Evolutionary conservation across 2,113 vertebrate species (phyloP), one percentile per base, ranked within the genome.

Genomic region (Myrmecobius fasciatus): DNA sequence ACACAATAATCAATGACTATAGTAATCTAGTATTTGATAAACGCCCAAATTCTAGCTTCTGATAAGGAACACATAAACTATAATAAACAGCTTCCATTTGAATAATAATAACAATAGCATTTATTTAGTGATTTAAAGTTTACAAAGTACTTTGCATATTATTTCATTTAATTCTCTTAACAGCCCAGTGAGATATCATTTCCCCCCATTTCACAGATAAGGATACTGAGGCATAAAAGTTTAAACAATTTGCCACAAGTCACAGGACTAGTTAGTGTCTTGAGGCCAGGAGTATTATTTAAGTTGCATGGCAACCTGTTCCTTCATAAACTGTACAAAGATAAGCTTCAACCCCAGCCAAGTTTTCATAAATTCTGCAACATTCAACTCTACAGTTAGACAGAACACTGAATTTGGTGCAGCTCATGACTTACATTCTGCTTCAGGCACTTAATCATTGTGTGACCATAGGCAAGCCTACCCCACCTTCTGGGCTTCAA

Each of bases 261-360:
- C 67, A 43, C n/a, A 83, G 17, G 24, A 0, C 20, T 83, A 83
- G 67, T 43, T 22, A 83, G 17, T 9, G 7, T 83, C n/a, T 43
- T 3, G n/a, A 83, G n/a, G 20, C 90, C 53, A n/a, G 51, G 28
- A 47, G 25, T 89, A 25, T 90, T 91, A 91, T 52, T 95, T 89
- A 92, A 95, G 11, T 90, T 89, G 8, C 25, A 52, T 91, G 89
- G 88, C 48, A 91, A 95, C 28, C 0, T 90, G 91, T 91, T 94
- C 94, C 94, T 88, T 89, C n/a, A 54, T 36, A 89, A 93, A 43
- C 60, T 75, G 12, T n/a, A n/a, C 36, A n/a, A 83, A 83, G 17
- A 83, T 83, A 83, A 24, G 20, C 67, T 83, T n/a, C 14, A 75
- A 17, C 14, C 56, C 14, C 43, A n/a, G 67, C 20, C 67, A 83